Evolutionary conservation across 2,797 vertebrate genomes (phyloP), one percentile per base, ranked within the genome.

Genomic region (Leuciscus waleckii): DNA sequence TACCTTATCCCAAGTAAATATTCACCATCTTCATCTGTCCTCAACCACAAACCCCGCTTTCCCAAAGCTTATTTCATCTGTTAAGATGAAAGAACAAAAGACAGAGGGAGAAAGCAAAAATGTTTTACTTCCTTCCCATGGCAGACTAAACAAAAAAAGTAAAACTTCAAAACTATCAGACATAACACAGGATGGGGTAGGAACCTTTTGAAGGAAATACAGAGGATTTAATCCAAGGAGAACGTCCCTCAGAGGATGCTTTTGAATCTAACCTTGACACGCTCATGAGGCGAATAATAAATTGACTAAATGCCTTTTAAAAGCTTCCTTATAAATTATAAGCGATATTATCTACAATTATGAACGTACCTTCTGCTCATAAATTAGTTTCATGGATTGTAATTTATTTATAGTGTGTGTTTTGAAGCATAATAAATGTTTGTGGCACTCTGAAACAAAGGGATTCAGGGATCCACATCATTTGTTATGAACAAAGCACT

Each of bases 371-470:
- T 49, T 71, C 37, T 63, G 49, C 75, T 93, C 92, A 93, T 93
- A 93, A 94, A 93, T 95, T 93, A 92, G 91, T 90, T 93, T 93
- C 92, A 94, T 94, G 90, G 91, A 92, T 92, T 93, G 93, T 91
- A 92, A 93, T 92, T 87, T 92, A 91, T 94, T 93, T 94, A 94
- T 92, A 90, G 91, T 32, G 54, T 61, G 77, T 88, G 81, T 89
- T 90, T 92, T 90, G 91, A 90, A 91, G 85, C 90, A 76, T 86
- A 86, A 83, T 91, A 91, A 63, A 81, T 80, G 58, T 82, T 58
- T 79, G 79, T 82, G 56, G 65, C 79, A 35, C 35, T 78, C 49
- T 46, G 69, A 54, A 82, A 82, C 74, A 78, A 78, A 84, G 21
- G 9, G 26, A 84, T 78, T 70, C 13, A n/a, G 70, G 75, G 51